These are phyloP conservation scores for Chaetogeoica ovagalla DNA, from an alignment of 2,888 invertebrate species.

Conservation along the genomic window DNA sequence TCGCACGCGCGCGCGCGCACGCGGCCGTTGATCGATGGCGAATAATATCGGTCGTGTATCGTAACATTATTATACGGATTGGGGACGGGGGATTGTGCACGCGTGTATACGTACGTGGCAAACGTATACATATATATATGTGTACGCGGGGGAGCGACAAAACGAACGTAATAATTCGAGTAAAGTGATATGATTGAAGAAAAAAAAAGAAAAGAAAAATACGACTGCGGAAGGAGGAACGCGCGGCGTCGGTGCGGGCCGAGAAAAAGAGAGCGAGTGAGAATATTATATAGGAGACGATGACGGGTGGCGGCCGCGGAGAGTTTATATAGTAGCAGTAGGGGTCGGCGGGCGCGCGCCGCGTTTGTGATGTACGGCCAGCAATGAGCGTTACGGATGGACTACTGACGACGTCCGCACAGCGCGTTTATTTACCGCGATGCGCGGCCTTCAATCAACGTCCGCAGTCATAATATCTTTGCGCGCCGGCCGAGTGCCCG, in stretches of 20 bases:
- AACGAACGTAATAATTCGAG: conserved; percentile 47
- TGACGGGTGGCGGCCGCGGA: too few species aligned
- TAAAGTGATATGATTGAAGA: conserved; percentile 51
- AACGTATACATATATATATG: background rate
- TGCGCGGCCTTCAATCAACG: conserved; percentile 49
- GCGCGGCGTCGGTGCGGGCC: too few species aligned
- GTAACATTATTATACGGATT: background rate
- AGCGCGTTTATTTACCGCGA: conserved; percentile 51
- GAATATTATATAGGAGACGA: background rate
- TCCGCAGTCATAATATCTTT: conserved; percentile 50
- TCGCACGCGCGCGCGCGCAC: too few species aligned
- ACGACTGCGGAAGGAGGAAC: too few species aligned
- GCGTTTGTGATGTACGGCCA: conserved; percentile 40
- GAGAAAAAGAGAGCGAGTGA: background rate
- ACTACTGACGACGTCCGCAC: conserved; percentile 42
- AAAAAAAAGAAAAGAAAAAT: too few species aligned
- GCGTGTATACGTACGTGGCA: too few species aligned
- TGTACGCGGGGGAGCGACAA: conserved; percentile 18
- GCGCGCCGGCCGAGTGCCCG: conserved; percentile 27
- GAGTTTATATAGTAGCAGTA: background rate
- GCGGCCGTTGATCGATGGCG: conserved; percentile 32
- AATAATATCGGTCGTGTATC: conserved; percentile 18
- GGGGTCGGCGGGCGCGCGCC: conserved; percentile 3
- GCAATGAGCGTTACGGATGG: conserved; percentile 52
- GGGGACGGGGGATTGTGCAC: too few species aligned